Evolutionary conservation across 2,113 vertebrate genomes (phyloP).

Genomic region (Periophthalmodon schlosseri): DNA sequence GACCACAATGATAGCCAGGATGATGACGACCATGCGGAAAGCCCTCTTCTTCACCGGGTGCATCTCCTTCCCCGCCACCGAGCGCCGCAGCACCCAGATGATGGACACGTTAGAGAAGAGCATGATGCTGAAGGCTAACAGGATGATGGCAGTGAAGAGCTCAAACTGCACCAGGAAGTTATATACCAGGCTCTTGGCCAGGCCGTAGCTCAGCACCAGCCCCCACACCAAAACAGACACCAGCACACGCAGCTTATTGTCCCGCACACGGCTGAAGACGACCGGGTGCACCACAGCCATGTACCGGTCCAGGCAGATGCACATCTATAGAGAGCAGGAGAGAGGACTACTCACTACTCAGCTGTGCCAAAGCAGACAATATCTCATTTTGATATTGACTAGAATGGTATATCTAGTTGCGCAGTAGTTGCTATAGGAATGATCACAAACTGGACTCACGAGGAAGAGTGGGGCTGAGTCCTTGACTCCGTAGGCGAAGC

Average conservation of each 20-base stretch:
- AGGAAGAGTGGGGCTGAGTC: constrained; percentile 72
- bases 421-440: too few relatives aligned
- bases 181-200: constrained; percentile 61
- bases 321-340: constrained; percentile 46
- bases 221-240: constrained; percentile 63
- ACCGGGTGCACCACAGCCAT: constrained; percentile 76
- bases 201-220: constrained; percentile 56
- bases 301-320: constrained; percentile 78
- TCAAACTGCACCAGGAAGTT: constrained; percentile 35
- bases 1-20: constrained; percentile 68
- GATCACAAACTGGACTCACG: constrained; percentile 39
- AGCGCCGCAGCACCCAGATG: constrained; percentile 75
- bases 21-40: constrained; percentile 71
- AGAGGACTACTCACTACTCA: background rate
- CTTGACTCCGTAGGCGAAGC: constrained; percentile 74
- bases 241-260: constrained; percentile 60
- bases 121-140: constrained; percentile 74
- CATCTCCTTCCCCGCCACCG: constrained; percentile 71
- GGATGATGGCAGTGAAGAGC: constrained; percentile 71
- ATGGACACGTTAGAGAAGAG: constrained; percentile 76
- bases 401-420: background rate
- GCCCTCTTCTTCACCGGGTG: constrained; percentile 78
- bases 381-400: background rate
- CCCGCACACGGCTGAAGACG: constrained; percentile 59
- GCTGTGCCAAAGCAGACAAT: too few relatives aligned